phyloP scores from a whole-genome alignment of 2,888 invertebrate species.

The Trichacis sp. region DNA sequence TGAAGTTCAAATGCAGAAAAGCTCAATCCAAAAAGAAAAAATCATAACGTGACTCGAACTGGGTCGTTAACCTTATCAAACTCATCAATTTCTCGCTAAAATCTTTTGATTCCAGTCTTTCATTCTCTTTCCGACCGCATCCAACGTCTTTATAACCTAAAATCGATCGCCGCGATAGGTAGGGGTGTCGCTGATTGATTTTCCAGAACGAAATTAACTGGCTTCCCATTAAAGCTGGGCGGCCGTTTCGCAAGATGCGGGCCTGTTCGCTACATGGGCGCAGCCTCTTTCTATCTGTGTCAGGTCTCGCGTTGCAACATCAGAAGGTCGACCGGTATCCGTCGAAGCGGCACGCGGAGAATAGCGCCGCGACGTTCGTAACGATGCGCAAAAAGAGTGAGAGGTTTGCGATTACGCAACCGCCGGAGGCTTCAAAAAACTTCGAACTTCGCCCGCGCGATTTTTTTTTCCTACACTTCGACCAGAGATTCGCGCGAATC shows the following conservation, averaged over 20 bases:
- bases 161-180: constrained; percentile 17
- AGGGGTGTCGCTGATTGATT: constrained; percentile 46
- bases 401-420: constrained; percentile 37
- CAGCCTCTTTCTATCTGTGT: constrained; percentile 64
- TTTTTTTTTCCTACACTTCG: constrained; percentile 16
- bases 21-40: too few relatives aligned
- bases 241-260: constrained; percentile 55
- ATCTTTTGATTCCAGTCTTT: too few relatives aligned
- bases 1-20: too few relatives aligned
- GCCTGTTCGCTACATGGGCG: constrained; percentile 44
- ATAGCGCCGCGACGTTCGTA: constrained; percentile 49
- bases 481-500: too few relatives aligned
- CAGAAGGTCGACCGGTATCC: constrained; percentile 68
- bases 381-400: constrained; percentile 43
- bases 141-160: constrained; percentile 10
- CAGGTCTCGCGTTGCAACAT: constrained; percentile 67
- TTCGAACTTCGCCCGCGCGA: constrained; percentile 37
- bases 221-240: constrained; percentile 47
- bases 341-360: constrained; percentile 47
- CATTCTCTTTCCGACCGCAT: background rate
- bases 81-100: too few relatives aligned
- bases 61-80: too few relatives aligned
- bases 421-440: constrained; percentile 36
- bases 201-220: constrained; percentile 55
- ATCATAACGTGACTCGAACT: too few relatives aligned